These are phyloP conservation scores for Chymomyza procnemis DNA, from an alignment of 2,888 invertebrate genomes.

Conservation along the genomic window DNA sequence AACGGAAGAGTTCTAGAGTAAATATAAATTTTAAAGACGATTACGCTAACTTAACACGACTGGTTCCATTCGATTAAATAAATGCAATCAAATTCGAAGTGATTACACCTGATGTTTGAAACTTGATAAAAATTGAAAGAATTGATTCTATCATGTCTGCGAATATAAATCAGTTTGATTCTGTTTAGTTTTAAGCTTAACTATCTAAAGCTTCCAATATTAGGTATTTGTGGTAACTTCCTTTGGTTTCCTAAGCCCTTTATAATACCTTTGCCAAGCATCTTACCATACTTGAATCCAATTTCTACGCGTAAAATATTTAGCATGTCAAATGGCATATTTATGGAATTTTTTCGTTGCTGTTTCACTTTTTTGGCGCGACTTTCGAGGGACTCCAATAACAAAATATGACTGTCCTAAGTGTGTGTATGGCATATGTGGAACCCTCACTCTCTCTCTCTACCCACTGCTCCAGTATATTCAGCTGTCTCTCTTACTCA, in stretches of 20 bases:
- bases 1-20: too few relatives aligned
- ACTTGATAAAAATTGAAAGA: too few relatives aligned
- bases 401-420: background rate
- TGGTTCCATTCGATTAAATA: too few relatives aligned
- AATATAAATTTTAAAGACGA: too few relatives aligned
- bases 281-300: background rate
- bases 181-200: too few relatives aligned
- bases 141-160: too few relatives aligned
- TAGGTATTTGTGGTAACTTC: background rate
- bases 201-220: background rate
- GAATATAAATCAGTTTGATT: too few relatives aligned
- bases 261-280: background rate
- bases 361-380: conserved; percentile 36
- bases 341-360: conserved; percentile 43
- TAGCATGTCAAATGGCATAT: conserved; percentile 74
- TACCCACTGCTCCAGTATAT: background rate
- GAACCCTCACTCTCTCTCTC: background rate
- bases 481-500: conserved; percentile 8
- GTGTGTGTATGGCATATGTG: conserved; percentile 44
- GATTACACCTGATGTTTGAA: too few relatives aligned
- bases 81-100: too few relatives aligned
- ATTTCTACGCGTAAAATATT: conserved; percentile 61
- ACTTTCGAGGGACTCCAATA: conserved; percentile 13
- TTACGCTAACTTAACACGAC: too few relatives aligned
- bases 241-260: background rate